Conservation (phyloP, 2,797 vertebrate species). For the Myotis myotis region DNA sequence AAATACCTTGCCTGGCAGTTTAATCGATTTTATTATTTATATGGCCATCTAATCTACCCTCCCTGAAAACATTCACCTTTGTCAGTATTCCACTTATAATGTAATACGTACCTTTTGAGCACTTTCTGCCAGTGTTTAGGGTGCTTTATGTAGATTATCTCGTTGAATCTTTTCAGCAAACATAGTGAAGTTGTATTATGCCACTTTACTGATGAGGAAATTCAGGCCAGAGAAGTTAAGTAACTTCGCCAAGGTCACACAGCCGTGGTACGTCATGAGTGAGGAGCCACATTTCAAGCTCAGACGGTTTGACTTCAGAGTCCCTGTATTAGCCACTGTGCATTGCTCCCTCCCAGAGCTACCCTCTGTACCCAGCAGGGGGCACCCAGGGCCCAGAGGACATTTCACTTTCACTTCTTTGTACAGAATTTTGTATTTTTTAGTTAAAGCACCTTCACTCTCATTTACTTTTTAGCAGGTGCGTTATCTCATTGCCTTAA, state of each 20-base stretch:
- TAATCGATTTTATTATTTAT: background rate
- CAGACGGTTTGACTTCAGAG: background rate
- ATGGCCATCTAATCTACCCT: background rate
- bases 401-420: background rate
- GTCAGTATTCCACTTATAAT: background rate
- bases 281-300: no score
- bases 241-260: background rate
- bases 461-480: no score
- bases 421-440: background rate
- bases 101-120: background rate
- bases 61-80: background rate
- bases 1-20: background rate
- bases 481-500: background rate
- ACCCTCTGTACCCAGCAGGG: background rate
- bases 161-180: background rate
- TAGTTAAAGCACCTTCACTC: background rate
- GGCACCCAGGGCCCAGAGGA: background rate
- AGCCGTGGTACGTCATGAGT: background rate
- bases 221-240: background rate
- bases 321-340: background rate
- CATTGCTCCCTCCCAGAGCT: background rate
- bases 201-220: background rate
- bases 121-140: background rate
- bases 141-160: rapidly evolving
- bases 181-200: background rate